Base-by-base conservation (phyloP, 2,113 vertebrate genomes). In the Scomber scombrus region DNA sequence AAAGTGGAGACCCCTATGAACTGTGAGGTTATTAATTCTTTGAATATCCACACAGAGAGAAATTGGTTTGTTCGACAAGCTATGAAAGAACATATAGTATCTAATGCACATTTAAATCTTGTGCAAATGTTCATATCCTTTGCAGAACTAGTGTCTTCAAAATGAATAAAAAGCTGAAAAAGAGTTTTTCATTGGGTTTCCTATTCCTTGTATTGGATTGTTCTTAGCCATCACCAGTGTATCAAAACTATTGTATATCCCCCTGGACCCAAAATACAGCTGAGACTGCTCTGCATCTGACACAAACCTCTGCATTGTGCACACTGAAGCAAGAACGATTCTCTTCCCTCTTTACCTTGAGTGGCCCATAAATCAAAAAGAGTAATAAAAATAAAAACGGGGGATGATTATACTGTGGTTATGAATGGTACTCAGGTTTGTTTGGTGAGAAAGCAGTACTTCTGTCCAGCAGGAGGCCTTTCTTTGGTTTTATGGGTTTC, bases 141-240 rank as follows among this genome's bases (percentile, higher is more conserved):
- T 84, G 82, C 82, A 65, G 62, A 82, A 71, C 18, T 46, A 57
- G 23, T 79, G 54, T 83, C 56, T 83, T 88, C 13, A 60, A 80
- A 80, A 69, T 75, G 11, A 92, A 90, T 90, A 88, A 93, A 26
- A 91, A 78, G 16, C 56, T 57, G 9, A 73, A 67, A 73, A 82
- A 12, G 40, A 68, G 21, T 34, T 88, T 86, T 64, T 80, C 34
- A 66, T 57, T 72, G 65, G 13, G 14, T 46, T 18, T 60, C 21
- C 10, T 19, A 9, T 54, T 60, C 18, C 16, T 58, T 0, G 6
- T 34, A 11, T 43, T 58, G 19, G 46, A 71, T 74, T 68, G 43
- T 60, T 77, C 13, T 58, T 26, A 11, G 46, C 26, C 15, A 14
- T 14, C 40, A 56, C 4, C 60, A 66, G 7, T 34, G 15, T 60